Evolutionary conservation across 2,888 invertebrate species (phyloP), one percentile per base, ranked within the genome.

Genomic region (Ormyrus thymus): DNA sequence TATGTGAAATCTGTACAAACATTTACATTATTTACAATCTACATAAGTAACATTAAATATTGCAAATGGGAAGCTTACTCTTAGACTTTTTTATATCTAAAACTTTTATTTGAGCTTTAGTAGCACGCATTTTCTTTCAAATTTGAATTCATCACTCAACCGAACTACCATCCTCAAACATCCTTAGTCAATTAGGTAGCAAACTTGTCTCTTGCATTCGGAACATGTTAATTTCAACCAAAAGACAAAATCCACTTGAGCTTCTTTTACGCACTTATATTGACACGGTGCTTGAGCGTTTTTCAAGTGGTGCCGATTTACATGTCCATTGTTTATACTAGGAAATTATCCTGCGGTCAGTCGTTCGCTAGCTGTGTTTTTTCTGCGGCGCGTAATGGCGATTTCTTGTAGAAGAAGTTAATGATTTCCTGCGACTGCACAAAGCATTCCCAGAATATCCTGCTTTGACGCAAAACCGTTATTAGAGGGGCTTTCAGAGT

Each of bases 341-440:
- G 79, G 74, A 78, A 55, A 83, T 83, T 83, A 82, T 83, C 77
- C 81, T 77, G 77, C 82, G 83, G 45, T 82, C 81, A 83, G 83
- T 84, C 82, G 79, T 29, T 61, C 50, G 46, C 65, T 29, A 29
- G 29, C 7, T 46, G 7, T 56, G 0, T 15, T 56, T 15, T 48
- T 43, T 29, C 45, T 53, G 45, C 53, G 7, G 8, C 66, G 78
- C 82, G 84, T 89, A 89, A 89, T 89, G 88, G 88, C 86, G 84
- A 86, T 89, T 88, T 84, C 89, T 88, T 89, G 89, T 89, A 84
- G 29, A 83, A 86, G 84, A 86, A 87, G 86, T 86, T 89, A 88
- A 89, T 87, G 89, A 88, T 88, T 88, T 87, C 86, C 87, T 85
- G 85, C 76, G 85, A 84, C 84, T 83, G 84, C 73, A 59, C 71